These are phyloP conservation scores for Ctenomys sociabilis DNA, from an alignment of 2,113 vertebrate species.

Conservation along the genomic window DNA sequence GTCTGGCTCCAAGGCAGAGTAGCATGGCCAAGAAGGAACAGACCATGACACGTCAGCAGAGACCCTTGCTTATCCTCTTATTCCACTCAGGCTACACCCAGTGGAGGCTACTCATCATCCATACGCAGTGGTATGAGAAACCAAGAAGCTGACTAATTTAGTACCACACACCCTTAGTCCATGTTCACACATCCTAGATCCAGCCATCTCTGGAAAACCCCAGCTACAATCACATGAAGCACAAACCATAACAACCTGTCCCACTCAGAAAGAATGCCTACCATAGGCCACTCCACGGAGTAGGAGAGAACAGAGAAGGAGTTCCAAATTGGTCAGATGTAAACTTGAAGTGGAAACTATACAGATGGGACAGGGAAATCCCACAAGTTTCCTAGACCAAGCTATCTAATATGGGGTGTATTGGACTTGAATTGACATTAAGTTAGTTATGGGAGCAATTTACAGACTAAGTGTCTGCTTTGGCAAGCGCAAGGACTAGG, in stretches of 20 bases:
- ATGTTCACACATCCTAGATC: background rate
- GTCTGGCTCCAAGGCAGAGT: background rate
- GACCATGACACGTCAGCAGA: background rate
- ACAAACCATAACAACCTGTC: background rate
- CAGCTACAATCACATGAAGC: background rate
- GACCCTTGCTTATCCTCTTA: background rate
- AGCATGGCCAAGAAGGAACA: background rate
- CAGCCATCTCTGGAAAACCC: background rate
- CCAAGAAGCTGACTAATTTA: background rate
- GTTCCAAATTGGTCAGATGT: background rate
- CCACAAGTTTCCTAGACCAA: background rate
- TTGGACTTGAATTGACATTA: background rate
- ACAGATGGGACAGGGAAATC: background rate
- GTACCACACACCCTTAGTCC: background rate
- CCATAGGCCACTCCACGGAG: no score
- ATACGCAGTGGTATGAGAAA: background rate
- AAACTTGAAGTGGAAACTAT: background rate
- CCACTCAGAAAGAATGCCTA: background rate
- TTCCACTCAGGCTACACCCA: background rate
- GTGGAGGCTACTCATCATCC: background rate
- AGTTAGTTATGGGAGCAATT: background rate
- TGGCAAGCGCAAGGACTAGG: no score
- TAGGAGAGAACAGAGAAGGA: background rate
- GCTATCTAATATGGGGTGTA: background rate
- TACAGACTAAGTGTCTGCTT: no score